Percentiles rank a stretch among this genome's conserved stretches.
These are phyloP conservation scores for Cottus gobio DNA, from an alignment of 2,113 vertebrate species.

Conservation along the genomic window DNA sequence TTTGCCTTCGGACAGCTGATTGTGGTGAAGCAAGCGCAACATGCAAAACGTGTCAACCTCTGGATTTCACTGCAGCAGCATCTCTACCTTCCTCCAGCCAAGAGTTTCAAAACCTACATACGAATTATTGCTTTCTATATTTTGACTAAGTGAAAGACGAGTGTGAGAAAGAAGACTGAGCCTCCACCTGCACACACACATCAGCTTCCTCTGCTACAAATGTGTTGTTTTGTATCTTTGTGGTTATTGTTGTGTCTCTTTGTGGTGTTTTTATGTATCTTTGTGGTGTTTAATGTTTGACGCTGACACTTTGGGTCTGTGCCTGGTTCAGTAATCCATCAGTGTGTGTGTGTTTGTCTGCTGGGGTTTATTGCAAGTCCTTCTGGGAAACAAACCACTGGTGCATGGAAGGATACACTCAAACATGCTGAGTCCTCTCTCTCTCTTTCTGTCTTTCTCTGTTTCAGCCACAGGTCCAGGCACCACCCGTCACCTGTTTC, in stretches of 20 bases:
- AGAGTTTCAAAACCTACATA: not conserved
- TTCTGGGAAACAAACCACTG: slow-evolving; percentile 63
- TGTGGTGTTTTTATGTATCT: not conserved
- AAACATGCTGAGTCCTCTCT: slow-evolving; percentile 12
- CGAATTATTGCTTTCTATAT: not conserved
- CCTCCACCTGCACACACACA: not conserved
- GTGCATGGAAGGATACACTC: slow-evolving; percentile 54
- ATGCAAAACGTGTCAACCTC: not conserved
- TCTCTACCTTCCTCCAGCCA: not conserved
- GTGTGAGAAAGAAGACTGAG: not conserved
- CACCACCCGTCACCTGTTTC: slow-evolving; percentile 78
- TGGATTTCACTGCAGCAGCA: not conserved
- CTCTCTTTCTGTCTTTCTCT: slow-evolving; percentile 64
- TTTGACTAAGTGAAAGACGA: not conserved
- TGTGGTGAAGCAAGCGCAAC: not conserved
- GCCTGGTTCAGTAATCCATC: not conserved
- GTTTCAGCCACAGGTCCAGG: slow-evolving; percentile 80
- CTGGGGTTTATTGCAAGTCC: slow-evolving; percentile 5
- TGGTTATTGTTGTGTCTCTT: too few species aligned
- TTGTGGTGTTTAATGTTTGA: not conserved
- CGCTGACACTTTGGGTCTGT: too few species aligned
- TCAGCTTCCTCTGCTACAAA: not conserved
- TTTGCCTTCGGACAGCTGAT: not conserved
- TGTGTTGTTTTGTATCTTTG: too few species aligned
- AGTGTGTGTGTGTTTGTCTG: not conserved